These are phyloP conservation scores for Netelia inedita DNA, from an alignment of 2,888 invertebrate species.

Conservation along the genomic window DNA sequence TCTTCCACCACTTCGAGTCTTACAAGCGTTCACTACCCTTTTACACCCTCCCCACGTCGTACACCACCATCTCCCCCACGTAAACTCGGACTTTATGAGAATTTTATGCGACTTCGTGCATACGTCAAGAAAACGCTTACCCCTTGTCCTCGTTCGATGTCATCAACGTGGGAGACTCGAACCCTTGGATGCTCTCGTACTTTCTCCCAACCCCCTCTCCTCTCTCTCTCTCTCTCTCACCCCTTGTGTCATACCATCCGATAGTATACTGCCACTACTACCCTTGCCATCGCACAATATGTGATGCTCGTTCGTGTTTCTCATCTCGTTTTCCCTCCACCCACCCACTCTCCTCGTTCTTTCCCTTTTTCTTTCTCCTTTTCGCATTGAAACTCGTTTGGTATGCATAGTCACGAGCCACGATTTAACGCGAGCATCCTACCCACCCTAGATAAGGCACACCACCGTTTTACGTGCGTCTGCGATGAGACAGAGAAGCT, in stretches of 20 bases:
- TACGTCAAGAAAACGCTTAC: slow-evolving; percentile 63
- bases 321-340: neutral
- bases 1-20: neutral
- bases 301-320: slow-evolving; percentile 3
- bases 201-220: neutral
- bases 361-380: slow-evolving; percentile 6
- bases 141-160: slow-evolving; percentile 50
- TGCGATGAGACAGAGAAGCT: neutral
- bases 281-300: neutral
- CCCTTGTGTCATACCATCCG: slow-evolving; percentile 32
- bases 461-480: slow-evolving; percentile 65
- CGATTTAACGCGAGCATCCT: slow-evolving; percentile 81
- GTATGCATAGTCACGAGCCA: slow-evolving; percentile 82
- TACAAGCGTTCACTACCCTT: no score
- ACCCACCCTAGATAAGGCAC: slow-evolving; percentile 80
- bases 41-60: no score
- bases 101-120: slow-evolving; percentile 63
- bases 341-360: slow-evolving; percentile 11
- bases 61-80: slow-evolving; percentile 8
- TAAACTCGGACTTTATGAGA: slow-evolving; percentile 60
- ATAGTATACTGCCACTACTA: slow-evolving; percentile 16
- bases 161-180: slow-evolving; percentile 51
- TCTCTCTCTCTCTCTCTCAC: neutral
- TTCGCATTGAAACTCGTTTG: slow-evolving; percentile 71
- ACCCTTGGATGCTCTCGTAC: slow-evolving; percentile 39